Conservation (phyloP, 2,797 vertebrate species). For the Dermochelys coriacea region DNA sequence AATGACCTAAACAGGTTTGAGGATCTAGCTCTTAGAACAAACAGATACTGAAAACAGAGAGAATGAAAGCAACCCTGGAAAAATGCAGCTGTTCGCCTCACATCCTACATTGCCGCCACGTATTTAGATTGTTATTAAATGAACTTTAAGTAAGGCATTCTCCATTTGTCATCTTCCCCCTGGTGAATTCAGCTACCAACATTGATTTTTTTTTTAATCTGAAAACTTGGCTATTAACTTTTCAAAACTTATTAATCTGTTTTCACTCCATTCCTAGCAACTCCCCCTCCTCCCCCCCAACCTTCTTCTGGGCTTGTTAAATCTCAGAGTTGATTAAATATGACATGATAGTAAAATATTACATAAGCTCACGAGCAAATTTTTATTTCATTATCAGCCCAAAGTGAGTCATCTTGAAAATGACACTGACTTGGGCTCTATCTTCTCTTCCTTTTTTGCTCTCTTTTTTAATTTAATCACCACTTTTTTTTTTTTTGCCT, state of each 20-base stretch:
- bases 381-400: conserved; percentile 75
- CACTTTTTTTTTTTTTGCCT: conserved; percentile 18
- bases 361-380: conserved; percentile 59
- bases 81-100: conserved; percentile 40
- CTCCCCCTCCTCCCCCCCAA: neutral
- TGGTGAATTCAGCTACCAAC: conserved; percentile 48
- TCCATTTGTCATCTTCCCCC: conserved; percentile 57
- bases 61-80: conserved; percentile 15
- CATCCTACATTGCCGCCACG: conserved; percentile 50
- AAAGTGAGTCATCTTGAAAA: conserved; percentile 81
- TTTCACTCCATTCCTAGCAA: conserved; percentile 50
- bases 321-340: conserved; percentile 74
- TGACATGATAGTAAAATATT: conserved; percentile 76
- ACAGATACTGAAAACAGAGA: conserved; percentile 27
- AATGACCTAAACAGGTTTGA: neutral
- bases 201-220: conserved; percentile 47
- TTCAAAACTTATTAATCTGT: conserved; percentile 61
- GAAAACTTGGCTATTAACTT: conserved; percentile 59
- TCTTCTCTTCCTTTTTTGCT: conserved; percentile 77
- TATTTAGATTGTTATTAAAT: conserved; percentile 68
- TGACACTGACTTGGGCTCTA: conserved; percentile 71
- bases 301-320: conserved; percentile 33
- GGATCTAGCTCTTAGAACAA: conserved; percentile 26
- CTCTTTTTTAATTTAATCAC: conserved; percentile 79
- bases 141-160: conserved; percentile 60